Evolutionary conservation across 2,888 invertebrate species (phyloP), one percentile per base, ranked within the genome.

Genomic region (Loripinus fragilis): DNA sequence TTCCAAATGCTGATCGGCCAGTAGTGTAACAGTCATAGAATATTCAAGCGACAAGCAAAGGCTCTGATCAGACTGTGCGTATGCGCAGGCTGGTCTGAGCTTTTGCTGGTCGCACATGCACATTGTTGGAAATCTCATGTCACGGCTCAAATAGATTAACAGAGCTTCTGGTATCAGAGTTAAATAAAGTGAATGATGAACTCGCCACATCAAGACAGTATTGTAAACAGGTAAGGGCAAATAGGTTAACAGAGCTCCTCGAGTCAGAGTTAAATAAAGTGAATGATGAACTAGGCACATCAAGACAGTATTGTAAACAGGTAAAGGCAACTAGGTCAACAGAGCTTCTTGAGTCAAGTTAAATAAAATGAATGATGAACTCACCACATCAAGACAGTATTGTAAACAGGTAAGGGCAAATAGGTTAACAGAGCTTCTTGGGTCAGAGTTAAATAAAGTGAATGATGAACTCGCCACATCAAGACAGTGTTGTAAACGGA

Each of bases 211-310:
- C 85, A 90, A 48, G 91, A 92, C 78, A 87, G 89, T 35, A 81
- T 86, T 50, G 76, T 91, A 1, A 76, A 86, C n/a, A 86, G 83
- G 3, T 91, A 90, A 76, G n/a, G n/a, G n/a, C n/a, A n/a, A 86
- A 85, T 50, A 86, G 83, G 72, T 90, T 91, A 67, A 76, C 80
- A 3, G 86, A 85, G 12, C 68, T 79, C 2, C 79, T 90, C 38
- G 92, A 92, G 81, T 48, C 80, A 17, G 89, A 91, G 45, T 76
- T 88, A 15, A 75, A 70, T 33, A 82, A 80, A 52, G 73, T 64
- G 20, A 74, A 68, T 28, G 67, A 80, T 23, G 78, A 85, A 25
- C 45, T 83, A 0, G 72, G 71, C 23, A 28, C 69, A 15, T 67
- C 74, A 12, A 80, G 74, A 76, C 78, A 73, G 48, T 75, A 83